phyloP scores from a whole-genome alignment of 2,888 invertebrate species.

The Iphiclides podalirius region DNA sequence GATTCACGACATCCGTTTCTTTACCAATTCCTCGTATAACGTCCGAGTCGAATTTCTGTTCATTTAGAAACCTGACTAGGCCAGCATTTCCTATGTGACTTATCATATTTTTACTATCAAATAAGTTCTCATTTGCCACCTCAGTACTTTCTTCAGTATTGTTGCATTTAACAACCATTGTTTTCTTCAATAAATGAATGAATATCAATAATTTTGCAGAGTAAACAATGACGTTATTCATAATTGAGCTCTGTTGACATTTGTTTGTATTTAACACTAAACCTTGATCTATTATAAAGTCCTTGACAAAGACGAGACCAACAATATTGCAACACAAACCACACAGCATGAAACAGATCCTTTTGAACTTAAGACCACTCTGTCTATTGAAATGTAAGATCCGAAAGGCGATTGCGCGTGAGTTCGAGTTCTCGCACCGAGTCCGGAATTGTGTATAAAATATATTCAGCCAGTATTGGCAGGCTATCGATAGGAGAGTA shows the following conservation, averaged over 20 bases:
- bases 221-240: slow-evolving; percentile 27
- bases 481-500: slow-evolving; percentile 35
- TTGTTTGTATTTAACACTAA: slow-evolving; percentile 15
- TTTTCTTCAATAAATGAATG: slow-evolving; percentile 35
- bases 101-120: slow-evolving; percentile 47
- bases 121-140: slow-evolving; percentile 43
- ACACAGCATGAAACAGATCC: neutral
- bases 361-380: neutral
- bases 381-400: too few relatives aligned
- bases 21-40: slow-evolving; percentile 45
- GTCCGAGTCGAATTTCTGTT: slow-evolving; percentile 46
- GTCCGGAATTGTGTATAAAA: neutral
- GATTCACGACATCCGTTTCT: slow-evolving; percentile 46
- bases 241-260: slow-evolving; percentile 26
- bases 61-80: slow-evolving; percentile 44
- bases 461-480: slow-evolving; percentile 9
- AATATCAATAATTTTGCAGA: slow-evolving; percentile 38
- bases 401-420: neutral
- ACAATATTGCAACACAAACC: too few relatives aligned
- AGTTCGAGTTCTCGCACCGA: neutral
- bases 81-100: slow-evolving; percentile 37
- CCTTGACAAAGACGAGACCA: too few relatives aligned
- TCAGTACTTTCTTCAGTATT: slow-evolving; percentile 40
- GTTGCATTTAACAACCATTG: slow-evolving; percentile 27
- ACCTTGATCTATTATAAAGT: slow-evolving; percentile 5